phyloP scores from a whole-genome alignment of 2,888 invertebrate genomes.

The Noctua janthe region DNA sequence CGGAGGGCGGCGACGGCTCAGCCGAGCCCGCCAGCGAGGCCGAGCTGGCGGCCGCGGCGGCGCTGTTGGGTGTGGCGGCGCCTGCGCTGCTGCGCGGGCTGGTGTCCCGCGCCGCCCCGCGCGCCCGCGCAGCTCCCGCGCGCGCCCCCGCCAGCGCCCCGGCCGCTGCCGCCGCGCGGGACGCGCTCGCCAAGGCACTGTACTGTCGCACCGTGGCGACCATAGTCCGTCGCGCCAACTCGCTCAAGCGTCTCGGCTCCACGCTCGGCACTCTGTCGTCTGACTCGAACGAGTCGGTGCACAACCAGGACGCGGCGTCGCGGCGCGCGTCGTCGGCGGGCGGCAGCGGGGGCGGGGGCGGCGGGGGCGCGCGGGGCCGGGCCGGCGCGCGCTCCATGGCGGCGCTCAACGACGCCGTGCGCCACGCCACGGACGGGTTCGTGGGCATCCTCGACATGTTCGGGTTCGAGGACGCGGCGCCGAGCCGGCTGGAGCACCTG shows the following conservation, averaged over 20 bases:
- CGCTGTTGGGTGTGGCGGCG: conserved; percentile 93
- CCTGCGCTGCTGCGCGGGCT: conserved; percentile 95
- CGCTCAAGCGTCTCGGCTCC: conserved; percentile 95
- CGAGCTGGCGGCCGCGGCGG: conserved; percentile 96
- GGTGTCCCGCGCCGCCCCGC: conserved; percentile 93
- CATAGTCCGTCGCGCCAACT: conserved; percentile 97
- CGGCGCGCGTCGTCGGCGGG: conserved; percentile 96
- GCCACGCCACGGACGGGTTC: conserved; percentile 98
- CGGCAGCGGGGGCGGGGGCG: conserved; percentile 67
- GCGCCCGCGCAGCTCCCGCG: conserved; percentile 92
- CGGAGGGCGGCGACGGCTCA: conserved; percentile 94
- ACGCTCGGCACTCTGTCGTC: conserved; percentile 96
- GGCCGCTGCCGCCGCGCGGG: conserved; percentile 96
- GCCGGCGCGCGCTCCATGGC: conserved; percentile 97
- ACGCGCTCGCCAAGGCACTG: conserved; percentile 97
- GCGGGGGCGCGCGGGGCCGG: conserved; percentile 76
- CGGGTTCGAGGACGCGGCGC: conserved; percentile 98
- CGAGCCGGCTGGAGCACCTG: conserved; percentile 97
- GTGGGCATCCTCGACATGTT: conserved; percentile 99
- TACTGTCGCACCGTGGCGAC: conserved; percentile 98
- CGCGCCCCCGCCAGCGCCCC: conserved; percentile 94
- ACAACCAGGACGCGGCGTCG: conserved; percentile 96
- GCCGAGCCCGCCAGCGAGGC: conserved; percentile 95
- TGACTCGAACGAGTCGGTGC: conserved; percentile 97
- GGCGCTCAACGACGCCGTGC: conserved; percentile 96